Conservation (phyloP, 2,113 vertebrate genomes). For the Tragelaphus strepsiceros region DNA sequence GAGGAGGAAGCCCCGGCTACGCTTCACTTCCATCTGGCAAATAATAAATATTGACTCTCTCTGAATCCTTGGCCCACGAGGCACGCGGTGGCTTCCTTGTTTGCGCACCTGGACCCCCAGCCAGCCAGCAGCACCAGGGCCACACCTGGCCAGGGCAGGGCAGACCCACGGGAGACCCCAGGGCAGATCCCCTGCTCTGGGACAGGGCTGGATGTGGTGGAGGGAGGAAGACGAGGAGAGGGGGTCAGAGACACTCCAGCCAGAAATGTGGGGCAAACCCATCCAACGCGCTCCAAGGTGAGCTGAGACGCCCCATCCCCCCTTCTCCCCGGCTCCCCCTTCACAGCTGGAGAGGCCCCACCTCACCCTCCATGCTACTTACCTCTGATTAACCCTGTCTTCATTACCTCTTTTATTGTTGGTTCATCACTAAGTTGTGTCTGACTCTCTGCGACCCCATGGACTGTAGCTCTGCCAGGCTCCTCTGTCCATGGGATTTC, state of each 20-base stretch:
- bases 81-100: neutral
- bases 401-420: neutral
- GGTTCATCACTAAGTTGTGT: neutral
- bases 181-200: neutral
- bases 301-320: neutral
- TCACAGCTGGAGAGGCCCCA: neutral
- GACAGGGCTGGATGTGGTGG: neutral
- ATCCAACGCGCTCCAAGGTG: neutral
- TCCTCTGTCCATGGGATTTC: neutral
- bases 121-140: neutral
- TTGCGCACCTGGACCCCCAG: neutral
- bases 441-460: neutral
- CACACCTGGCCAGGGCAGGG: neutral
- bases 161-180: neutral
- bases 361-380: neutral
- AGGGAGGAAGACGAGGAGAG: neutral
- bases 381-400: neutral
- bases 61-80: fast-evolving
- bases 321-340: neutral
- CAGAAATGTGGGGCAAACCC: neutral
- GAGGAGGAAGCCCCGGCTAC: fast-evolving
- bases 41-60: slow-evolving; percentile 41
- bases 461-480: neutral
- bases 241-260: neutral
- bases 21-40: neutral